Conservation (phyloP, 30 jellyfish, hydroid and myxozoan genomes). For the Hydractinia echinata region DNA sequence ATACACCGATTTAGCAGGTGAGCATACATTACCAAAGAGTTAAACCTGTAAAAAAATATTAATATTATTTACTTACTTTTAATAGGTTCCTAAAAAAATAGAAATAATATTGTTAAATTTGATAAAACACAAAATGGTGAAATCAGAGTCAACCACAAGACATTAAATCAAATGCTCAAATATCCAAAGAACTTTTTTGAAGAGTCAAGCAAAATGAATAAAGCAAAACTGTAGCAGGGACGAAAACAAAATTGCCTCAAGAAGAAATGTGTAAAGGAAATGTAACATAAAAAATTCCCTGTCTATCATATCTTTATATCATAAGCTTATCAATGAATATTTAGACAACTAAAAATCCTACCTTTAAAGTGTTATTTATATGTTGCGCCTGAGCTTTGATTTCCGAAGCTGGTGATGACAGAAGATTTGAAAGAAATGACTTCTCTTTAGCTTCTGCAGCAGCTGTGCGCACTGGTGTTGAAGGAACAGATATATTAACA, state of each 20-base stretch:
- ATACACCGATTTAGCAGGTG: background rate
- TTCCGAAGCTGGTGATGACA: conserved; percentile 28
- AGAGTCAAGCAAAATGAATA: too few species aligned
- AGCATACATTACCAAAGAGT: background rate
- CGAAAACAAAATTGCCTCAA: too few species aligned
- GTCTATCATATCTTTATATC: too few species aligned
- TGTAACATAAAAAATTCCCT: too few species aligned
- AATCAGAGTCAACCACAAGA: too few species aligned
- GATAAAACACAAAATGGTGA: too few species aligned
- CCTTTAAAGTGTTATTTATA: conserved; percentile 14
- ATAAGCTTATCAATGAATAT: too few species aligned
- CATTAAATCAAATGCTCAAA: too few species aligned
- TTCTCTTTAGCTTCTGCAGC: background rate
- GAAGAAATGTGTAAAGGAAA: too few species aligned
- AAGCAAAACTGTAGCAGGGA: too few species aligned
- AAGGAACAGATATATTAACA: background rate
- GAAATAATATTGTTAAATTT: background rate
- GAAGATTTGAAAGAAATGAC: conserved; percentile 24
- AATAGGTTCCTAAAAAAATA: conserved; percentile 19
- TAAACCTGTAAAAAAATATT: background rate
- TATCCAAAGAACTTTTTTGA: too few species aligned
- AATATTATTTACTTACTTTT: conserved; percentile 4
- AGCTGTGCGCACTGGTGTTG: background rate
- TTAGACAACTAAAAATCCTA: background rate
- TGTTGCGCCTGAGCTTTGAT: conserved; percentile 29